Base-by-base conservation (phyloP, 2,113 vertebrate genomes). In the Pipa parva region DNA sequence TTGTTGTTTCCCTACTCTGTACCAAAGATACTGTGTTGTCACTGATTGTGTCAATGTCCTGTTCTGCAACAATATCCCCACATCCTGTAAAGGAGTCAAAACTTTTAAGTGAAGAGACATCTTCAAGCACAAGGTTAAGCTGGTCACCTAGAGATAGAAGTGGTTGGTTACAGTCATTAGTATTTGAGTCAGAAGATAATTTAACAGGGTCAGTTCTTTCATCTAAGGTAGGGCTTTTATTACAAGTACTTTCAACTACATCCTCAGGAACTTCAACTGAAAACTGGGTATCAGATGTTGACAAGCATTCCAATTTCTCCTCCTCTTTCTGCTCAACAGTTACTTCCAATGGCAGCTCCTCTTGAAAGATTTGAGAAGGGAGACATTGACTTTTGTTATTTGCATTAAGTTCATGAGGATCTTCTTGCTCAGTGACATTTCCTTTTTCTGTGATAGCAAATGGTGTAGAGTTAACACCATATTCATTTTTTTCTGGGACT, bases 11-110 rank as follows among this genome's bases (percentile, higher is more conserved):
- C 20, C 93, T 79, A 77, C 88, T 85, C 76, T 95, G 87, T 57
- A 95, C 95, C 25, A 88, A 90, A 0, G 93, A 91, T 10, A 94
- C 83, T 0, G 88, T 89, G 78, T 90, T 94, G 63, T 98, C 95
- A 0, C 92, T 83, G 28, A 94, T 87, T 58, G 92, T 92, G 72
- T 94, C 93, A 0, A 97, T 91, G 48, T 99, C 95, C 2, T 94
- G 95, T 78, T 99, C 97, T 0, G 97, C 97, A 6, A 96, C 98
- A 36, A 97, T 97, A 29, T 99, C 97, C 12, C 97, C 97, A 1
- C 97, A 99, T 1, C 97, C 97, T 0, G 95, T 98, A 65, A 99
- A 81, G 0, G 97, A 99, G 61, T 99, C 97, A 0, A 99, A 99
- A 77, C 97, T 99, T 81, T 99, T 97, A 21, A 99, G 77, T 10